Evolutionary conservation across 2,113 vertebrate species (phyloP).

Genomic region (Acrocephalus arundinaceus): DNA sequence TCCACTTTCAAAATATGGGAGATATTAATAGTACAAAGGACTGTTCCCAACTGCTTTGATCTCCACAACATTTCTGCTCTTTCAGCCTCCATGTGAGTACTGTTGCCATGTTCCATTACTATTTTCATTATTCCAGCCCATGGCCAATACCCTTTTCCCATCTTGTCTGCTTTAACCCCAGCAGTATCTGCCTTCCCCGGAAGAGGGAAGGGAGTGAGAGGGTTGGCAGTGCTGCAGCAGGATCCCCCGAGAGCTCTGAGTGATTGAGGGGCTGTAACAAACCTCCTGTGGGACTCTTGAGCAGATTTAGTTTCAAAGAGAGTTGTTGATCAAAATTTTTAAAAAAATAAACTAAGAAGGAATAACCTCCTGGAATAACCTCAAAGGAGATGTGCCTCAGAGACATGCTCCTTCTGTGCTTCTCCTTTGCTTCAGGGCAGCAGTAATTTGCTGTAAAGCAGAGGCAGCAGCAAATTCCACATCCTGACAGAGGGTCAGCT

Average conservation of each 20-base stretch:
- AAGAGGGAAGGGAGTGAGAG: background rate
- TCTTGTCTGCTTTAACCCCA: background rate
- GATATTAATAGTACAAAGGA: conserved; percentile 58
- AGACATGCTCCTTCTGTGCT: background rate
- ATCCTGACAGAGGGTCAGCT: conserved; percentile 26
- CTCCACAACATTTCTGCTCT: conserved; percentile 37
- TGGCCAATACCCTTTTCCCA: background rate
- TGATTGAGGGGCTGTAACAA: background rate
- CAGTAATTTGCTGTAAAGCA: conserved; percentile 25
- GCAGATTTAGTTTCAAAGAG: conserved; percentile 9
- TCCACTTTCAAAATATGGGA: conserved; percentile 58
- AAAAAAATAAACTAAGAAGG: background rate
- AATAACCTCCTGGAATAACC: background rate
- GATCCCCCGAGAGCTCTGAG: background rate
- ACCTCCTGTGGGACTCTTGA: background rate
- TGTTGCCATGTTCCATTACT: conserved; percentile 42
- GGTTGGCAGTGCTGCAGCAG: background rate
- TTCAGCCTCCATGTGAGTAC: conserved; percentile 32
- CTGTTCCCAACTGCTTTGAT: conserved; percentile 67
- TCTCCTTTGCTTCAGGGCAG: conserved; percentile 13
- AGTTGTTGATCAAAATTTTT: background rate
- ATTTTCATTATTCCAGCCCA: conserved; percentile 18
- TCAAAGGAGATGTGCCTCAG: conserved; percentile 1
- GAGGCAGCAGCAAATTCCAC: conserved; percentile 25
- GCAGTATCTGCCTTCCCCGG: background rate